Evolutionary conservation across 2,797 vertebrate genomes (phyloP).

Genomic region (Micropoecilia bifurca): DNA sequence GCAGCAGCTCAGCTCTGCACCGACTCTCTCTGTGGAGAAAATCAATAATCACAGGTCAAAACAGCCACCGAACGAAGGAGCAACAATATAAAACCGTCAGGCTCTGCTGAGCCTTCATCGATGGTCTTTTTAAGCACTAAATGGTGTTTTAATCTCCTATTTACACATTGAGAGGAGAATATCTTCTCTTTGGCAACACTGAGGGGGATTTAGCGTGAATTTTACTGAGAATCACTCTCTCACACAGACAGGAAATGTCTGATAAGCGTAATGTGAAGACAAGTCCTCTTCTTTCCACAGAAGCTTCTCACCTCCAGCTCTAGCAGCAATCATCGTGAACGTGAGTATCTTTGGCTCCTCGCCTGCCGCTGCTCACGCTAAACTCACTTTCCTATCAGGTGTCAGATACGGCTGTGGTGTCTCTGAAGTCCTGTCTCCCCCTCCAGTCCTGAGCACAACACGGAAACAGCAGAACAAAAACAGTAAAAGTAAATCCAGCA

Average conservation of each 20-base stretch:
- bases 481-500: background rate
- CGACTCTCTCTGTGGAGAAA: slow-evolving; percentile 68
- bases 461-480: background rate
- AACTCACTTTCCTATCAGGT: slow-evolving; percentile 74
- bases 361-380: slow-evolving; percentile 53
- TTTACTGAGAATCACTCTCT: background rate
- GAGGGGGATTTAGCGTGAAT: background rate
- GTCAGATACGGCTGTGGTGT: slow-evolving; percentile 70
- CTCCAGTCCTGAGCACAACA: slow-evolving; percentile 11
- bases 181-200: background rate
- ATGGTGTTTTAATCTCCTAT: slow-evolving; percentile 7
- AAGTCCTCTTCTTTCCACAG: slow-evolving; percentile 57
- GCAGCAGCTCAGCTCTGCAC: slow-evolving; percentile 66
- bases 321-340: slow-evolving; percentile 47
- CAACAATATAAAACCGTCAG: slow-evolving; percentile 62
- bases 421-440: slow-evolving; percentile 47
- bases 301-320: slow-evolving; percentile 63
- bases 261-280: slow-evolving; percentile 58
- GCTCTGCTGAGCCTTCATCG: slow-evolving; percentile 42
- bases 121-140: slow-evolving; percentile 4
- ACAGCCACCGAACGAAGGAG: slow-evolving; percentile 62
- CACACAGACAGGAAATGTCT: slow-evolving; percentile 30
- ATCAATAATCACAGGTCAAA: slow-evolving; percentile 73
- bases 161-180: background rate
- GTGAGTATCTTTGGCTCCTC: slow-evolving; percentile 64